Evolutionary conservation across 2,888 invertebrate species (phyloP).

Genomic region (Coremacera marginata): DNA sequence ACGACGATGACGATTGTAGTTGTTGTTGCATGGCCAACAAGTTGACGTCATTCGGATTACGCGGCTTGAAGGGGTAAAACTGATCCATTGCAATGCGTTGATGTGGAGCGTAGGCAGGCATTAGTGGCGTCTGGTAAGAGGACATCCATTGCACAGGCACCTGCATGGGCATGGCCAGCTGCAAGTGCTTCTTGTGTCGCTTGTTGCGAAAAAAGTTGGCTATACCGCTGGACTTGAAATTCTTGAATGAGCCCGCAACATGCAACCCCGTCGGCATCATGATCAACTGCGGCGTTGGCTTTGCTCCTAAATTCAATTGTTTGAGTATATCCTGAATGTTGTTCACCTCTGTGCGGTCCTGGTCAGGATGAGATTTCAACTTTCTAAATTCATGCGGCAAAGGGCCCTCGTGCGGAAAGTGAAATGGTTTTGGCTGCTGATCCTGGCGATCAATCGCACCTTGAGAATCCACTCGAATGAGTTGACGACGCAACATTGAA

Average conservation of each 20-base stretch:
- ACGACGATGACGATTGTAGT: constrained; percentile 45
- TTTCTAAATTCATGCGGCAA: constrained; percentile 65
- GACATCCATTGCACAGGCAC: constrained; percentile 61
- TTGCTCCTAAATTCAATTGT: constrained; percentile 56
- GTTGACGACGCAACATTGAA: constrained; percentile 56
- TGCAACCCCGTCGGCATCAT: constrained; percentile 64
- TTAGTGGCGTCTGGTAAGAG: constrained; percentile 45
- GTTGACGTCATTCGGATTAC: constrained; percentile 81
- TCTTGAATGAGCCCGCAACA: constrained; percentile 66
- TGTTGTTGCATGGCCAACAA: constrained; percentile 74
- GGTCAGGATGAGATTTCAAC: constrained; percentile 36
- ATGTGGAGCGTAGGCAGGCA: constrained; percentile 47
- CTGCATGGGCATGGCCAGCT: constrained; percentile 56
- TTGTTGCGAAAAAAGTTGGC: constrained; percentile 65
- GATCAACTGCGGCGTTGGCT: constrained; percentile 54
- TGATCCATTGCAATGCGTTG: constrained; percentile 72
- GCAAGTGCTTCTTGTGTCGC: constrained; percentile 63
- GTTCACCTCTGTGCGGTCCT: constrained; percentile 55
- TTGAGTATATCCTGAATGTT: constrained; percentile 68
- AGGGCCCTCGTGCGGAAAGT: constrained; percentile 65
- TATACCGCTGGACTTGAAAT: constrained; percentile 65
- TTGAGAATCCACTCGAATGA: constrained; percentile 51
- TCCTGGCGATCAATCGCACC: constrained; percentile 50
- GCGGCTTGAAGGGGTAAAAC: constrained; percentile 78
- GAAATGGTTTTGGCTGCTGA: constrained; percentile 64